Base-by-base conservation (phyloP, 2,888 invertebrate genomes). In the Diaphora mendica region DNA sequence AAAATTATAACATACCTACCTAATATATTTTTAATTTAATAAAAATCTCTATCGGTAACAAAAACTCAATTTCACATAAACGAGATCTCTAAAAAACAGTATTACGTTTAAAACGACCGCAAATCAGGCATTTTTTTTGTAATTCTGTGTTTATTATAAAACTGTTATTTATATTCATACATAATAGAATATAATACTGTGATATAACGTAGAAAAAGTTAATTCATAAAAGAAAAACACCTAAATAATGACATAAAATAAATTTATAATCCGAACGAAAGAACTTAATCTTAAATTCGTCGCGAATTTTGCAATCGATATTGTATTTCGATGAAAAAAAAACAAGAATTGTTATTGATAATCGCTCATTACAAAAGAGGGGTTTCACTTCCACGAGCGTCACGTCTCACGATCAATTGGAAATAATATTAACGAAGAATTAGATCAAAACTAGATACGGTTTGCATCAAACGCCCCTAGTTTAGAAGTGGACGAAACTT, bases 341-440 rank as follows among this genome's bases (percentile, higher is more conserved):
- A 79, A 80, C 79, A 81, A 83, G 85, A 87, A 88, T 88, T 88
- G 90, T 85, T 86, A 83, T 86, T 89, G 88, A 91, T 90, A 91
- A 91, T 89, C 90, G 87, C 82, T 91, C 88, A 89, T 92, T 92
- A 91, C 92, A 93, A 94, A 92, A 92, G 91, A 91, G 87, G n/a
- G 82, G 90, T 94, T 94, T 94, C 93, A 91, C 92, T 93, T 91
- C 91, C 92, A 91, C 91, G 92, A 91, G 86, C 92, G 93, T 93
- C 93, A 94, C 94, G 94, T 94, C 91, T 92, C 92, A 91, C 93
- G 93, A 93, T 90, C 91, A 90, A 92, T 92, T 91, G 88, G 87
- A 90, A 92, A 91, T 93, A 90, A 91, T 91, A 91, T 91, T 82
- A 77, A 77, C 87, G 73, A 68, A 66, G 89, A 89, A 42, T 74